Conservation (phyloP, 2,797 vertebrate genomes). For the Rousettus madagascariensis region DNA sequence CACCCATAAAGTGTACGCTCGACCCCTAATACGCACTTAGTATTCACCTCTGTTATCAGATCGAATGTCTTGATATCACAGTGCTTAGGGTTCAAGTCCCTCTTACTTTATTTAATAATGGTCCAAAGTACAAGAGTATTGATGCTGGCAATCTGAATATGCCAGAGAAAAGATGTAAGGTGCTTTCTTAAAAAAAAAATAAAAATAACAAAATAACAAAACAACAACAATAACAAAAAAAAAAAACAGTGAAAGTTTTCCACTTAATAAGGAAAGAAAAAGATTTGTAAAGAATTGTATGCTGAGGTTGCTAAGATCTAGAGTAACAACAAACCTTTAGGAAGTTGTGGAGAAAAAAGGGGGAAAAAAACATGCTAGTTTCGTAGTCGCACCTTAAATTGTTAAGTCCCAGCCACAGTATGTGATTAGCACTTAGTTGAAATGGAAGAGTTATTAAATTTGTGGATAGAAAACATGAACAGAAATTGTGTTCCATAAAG, state of each 20-base stretch:
- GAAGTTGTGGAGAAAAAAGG: not conserved
- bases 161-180: not conserved
- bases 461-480: not conserved
- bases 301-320: not conserved
- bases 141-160: not conserved
- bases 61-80: not conserved
- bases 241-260: not conserved
- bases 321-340: not conserved
- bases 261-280: not conserved
- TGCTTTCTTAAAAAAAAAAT: not conserved
- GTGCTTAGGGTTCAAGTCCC: not conserved
- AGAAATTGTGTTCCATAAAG: not conserved
- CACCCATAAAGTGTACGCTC: not conserved
- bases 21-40: not conserved
- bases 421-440: not conserved
- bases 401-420: not conserved
- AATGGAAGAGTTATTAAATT: not conserved
- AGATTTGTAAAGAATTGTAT: not conserved
- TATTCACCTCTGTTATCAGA: not conserved
- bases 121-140: not conserved
- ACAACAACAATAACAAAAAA: no score
- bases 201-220: no score
- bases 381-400: not conserved
- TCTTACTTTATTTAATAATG: not conserved
- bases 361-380: not conserved